A percentile compares a stretch with the other conserved stretches of the same genome.
Evolutionary conservation across 2,797 vertebrate species (phyloP).

Genomic region (Malurus leucopterus): DNA sequence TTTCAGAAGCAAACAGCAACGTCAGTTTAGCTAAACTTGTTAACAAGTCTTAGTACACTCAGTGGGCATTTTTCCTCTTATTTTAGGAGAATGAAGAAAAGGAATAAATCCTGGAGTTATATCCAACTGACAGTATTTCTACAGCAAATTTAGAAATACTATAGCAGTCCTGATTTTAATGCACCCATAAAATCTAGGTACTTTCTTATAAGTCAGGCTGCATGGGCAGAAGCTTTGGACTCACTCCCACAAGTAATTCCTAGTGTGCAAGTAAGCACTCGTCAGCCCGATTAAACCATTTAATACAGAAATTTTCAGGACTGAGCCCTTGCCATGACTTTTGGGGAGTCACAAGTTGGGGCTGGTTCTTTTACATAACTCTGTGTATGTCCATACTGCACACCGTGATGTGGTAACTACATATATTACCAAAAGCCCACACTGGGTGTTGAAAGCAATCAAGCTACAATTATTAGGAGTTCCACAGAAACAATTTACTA

Average conservation of each 20-base stretch:
- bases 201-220: constrained; percentile 25
- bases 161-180: constrained; percentile 10
- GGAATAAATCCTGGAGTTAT: background rate
- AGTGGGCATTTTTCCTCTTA: background rate
- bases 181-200: background rate
- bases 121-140: background rate
- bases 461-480: background rate
- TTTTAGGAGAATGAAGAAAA: background rate
- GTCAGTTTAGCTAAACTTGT: background rate
- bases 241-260: background rate
- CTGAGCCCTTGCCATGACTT: constrained; percentile 15
- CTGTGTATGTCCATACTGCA: background rate
- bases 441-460: background rate
- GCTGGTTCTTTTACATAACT: background rate
- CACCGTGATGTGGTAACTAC: background rate
- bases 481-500: background rate
- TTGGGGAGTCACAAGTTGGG: background rate
- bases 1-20: background rate
- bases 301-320: background rate
- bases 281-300: background rate
- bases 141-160: background rate
- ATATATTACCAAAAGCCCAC: background rate
- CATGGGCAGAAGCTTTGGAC: background rate
- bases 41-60: background rate
- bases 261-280: constrained; percentile 13